Evolutionary conservation across 2,113 vertebrate genomes (phyloP), one percentile per base, ranked within the genome.

Genomic region (Parus major): DNA sequence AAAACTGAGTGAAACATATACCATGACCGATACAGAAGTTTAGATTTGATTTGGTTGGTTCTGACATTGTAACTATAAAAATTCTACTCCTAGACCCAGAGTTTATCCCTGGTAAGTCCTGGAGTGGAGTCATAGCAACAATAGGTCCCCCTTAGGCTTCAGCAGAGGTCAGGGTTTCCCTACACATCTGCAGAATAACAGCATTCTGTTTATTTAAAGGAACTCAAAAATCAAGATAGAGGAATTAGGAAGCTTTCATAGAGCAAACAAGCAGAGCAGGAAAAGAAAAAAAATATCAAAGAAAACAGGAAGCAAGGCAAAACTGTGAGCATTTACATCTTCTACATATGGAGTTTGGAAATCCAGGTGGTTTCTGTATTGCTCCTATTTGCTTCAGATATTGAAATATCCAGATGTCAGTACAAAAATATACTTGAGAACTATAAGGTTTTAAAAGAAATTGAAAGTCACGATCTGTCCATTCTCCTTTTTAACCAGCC

Each of bases 331-430:
- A 86, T 96, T 94, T 96, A 65, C 76, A 69, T 94, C 82, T 86
- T 69, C 70, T 72, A 64, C 88, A 93, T 72, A 82, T 88, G 93
- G 88, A 92, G 39, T 71, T 69, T 69, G 39, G 57, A 80, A 86
- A 86, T 84, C 88, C 96, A 97, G 95, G 94, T 97, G 94, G 75
- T 95, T 95, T 96, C 82, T 90, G 68, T 83, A 94, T 93, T 90
- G 22, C 21, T 83, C 73, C 44, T 86, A 55, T 93, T 92, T 96
- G 69, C 53, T 86, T 86, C 72, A 94, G 86, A 93, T 86, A 96
- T 86, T 90, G 88, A 90, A 94, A 92, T 78, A 88, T 31, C 93
- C 90, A 96, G 92, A 95, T 96, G 92, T 73, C 56, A 68, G 82
- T 68, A 86, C 42, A 88, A 94, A 95, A 87, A 94, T 75, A 84